Percentiles rank a stretch among this genome's conserved stretches.
phyloP scores from a whole-genome alignment of 1,140 invertebrate genomes.

The Triops cancriformis region DNA sequence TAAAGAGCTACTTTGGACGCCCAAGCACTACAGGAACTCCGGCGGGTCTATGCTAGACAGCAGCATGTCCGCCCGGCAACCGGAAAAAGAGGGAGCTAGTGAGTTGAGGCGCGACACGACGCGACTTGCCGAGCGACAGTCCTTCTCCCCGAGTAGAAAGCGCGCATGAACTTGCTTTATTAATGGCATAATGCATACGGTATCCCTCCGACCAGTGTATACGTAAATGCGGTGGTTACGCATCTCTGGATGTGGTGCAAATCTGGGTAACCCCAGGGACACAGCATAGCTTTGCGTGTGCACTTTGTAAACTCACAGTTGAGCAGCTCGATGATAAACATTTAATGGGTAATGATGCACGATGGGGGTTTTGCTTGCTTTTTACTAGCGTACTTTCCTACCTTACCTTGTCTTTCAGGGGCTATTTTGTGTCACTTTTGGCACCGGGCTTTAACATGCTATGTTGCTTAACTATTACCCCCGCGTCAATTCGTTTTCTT shows the following conservation, averaged over 20 bases:
- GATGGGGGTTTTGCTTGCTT: not conserved
- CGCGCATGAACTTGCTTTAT: slow-evolving; percentile 7
- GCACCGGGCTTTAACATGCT: not conserved
- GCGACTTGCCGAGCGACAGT: too few relatives aligned
- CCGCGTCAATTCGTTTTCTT: not conserved
- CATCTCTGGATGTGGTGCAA: not conserved
- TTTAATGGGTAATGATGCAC: slow-evolving; percentile 6
- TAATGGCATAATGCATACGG: not conserved
- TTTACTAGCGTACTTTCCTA: not conserved
- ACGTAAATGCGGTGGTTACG: slow-evolving; percentile 1
- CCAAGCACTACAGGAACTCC: too few relatives aligned
- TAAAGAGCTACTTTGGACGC: too few relatives aligned
- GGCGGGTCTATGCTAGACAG: too few relatives aligned
- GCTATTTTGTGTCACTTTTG: not conserved
- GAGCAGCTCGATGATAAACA: slow-evolving; percentile 13
- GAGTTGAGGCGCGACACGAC: too few relatives aligned
- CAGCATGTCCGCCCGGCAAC: too few relatives aligned
- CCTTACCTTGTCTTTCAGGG: not conserved
- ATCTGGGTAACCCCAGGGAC: not conserved
- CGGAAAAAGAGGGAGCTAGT: too few relatives aligned
- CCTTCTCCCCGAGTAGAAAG: not conserved
- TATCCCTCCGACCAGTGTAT: not conserved
- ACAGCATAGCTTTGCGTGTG: not conserved
- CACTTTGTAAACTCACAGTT: slow-evolving; percentile 11
- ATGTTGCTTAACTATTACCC: not conserved